These are phyloP conservation scores for Aphelenchoides besseyi DNA, from an alignment of 1,140 invertebrate genomes.

Conservation along the genomic window DNA sequence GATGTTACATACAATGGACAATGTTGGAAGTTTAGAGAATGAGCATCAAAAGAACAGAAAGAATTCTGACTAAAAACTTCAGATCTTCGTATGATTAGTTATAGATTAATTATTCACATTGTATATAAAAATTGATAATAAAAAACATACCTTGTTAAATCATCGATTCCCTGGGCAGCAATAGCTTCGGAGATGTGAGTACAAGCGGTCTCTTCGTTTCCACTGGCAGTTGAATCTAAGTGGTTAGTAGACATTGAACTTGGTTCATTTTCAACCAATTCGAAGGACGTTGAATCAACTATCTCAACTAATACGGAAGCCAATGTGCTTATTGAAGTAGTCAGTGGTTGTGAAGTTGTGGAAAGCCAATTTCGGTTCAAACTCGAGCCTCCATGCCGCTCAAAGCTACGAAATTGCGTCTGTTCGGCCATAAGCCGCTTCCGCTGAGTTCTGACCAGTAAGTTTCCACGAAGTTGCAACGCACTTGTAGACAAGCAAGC, in stretches of 20 bases:
- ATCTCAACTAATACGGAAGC: neutral
- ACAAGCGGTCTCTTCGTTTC: slow-evolving; percentile 18
- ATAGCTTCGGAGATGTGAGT: slow-evolving; percentile 52
- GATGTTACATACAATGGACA: no score
- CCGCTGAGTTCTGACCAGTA: no score
- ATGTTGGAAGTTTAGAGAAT: no score
- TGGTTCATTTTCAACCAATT: neutral
- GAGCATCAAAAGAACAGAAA: no score
- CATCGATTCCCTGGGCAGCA: slow-evolving; percentile 54
- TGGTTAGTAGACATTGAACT: neutral
- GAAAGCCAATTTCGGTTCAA: neutral
- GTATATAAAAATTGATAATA: no score
- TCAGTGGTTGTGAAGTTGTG: neutral
- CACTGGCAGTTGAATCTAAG: neutral
- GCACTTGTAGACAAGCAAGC: no score
- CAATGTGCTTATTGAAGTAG: neutral
- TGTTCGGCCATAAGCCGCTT: neutral
- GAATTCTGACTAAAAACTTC: no score
- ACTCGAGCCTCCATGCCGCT: slow-evolving; percentile 8
- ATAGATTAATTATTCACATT: no score
- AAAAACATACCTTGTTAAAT: slow-evolving; percentile 52
- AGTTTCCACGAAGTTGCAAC: no score
- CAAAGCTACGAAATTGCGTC: neutral
- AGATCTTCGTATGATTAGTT: no score
- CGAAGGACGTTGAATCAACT: slow-evolving; percentile 2